Conservation (phyloP, 2,113 vertebrate genomes). For the Hippocampus barbouri region DNA sequence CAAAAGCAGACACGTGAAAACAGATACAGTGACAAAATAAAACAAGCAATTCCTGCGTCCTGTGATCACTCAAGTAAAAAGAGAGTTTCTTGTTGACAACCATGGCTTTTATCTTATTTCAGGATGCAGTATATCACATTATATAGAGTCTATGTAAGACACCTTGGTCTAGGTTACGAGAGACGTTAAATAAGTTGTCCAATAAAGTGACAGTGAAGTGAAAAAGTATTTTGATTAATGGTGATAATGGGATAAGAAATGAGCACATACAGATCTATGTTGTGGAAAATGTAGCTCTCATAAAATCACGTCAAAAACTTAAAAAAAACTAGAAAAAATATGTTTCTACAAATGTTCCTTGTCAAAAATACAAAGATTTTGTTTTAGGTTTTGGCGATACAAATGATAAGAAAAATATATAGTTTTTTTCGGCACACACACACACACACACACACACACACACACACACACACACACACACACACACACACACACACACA, state of each 20-base stretch:
- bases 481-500: too few species aligned
- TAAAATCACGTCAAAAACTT: background rate
- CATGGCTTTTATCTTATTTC: constrained; percentile 30
- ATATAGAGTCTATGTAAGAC: background rate
- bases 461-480: too few species aligned
- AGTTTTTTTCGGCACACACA: too few species aligned
- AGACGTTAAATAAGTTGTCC: constrained; percentile 8
- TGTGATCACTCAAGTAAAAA: background rate
- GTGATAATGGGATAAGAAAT: constrained; percentile 20
- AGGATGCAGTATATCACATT: constrained; percentile 5
- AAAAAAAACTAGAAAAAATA: too few species aligned
- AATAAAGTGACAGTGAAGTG: constrained; percentile 16
- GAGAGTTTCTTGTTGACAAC: constrained; percentile 9
- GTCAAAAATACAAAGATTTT: background rate
- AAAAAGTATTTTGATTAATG: constrained; percentile 13
- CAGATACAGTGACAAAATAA: background rate
- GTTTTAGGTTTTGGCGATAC: too few species aligned
- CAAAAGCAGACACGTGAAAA: constrained; percentile 10
- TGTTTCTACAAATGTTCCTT: too few species aligned
- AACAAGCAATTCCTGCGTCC: too few species aligned
- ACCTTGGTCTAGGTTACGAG: constrained; percentile 27
- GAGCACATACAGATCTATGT: constrained; percentile 10
- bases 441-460: too few species aligned
- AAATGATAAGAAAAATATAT: too few species aligned
- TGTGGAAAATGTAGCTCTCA: background rate